Conservation (phyloP, 2,113 vertebrate species). For the Chauna torquata region DNA sequence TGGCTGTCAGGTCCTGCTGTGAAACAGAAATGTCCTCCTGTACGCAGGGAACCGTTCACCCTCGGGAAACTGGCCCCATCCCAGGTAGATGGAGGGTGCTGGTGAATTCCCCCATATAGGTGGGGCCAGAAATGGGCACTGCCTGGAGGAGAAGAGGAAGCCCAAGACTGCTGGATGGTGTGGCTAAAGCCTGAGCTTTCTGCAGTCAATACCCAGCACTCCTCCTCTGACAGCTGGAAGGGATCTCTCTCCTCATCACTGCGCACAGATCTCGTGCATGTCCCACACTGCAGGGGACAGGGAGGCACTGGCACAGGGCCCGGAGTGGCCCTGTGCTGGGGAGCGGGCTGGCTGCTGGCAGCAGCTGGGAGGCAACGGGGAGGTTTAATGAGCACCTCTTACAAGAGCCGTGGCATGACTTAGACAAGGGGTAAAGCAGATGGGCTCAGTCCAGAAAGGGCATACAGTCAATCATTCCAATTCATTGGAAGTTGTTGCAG, state of each 20-base stretch:
- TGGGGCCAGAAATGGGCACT: background rate
- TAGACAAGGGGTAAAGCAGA: background rate
- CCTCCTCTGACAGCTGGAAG: background rate
- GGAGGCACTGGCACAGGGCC: background rate
- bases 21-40: background rate
- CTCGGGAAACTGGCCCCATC: background rate
- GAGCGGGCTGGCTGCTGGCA: background rate
- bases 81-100: background rate
- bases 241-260: background rate
- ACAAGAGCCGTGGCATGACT: rapidly evolving
- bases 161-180: rapidly evolving
- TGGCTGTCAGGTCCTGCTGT: background rate
- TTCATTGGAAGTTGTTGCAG: rapidly evolving
- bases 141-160: background rate
- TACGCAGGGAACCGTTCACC: background rate
- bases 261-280: background rate
- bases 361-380: background rate
- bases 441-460: background rate
- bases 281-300: background rate
- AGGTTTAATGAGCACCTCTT: background rate
- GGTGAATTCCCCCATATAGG: background rate
- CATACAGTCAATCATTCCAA: too few relatives aligned
- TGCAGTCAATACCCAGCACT: background rate
- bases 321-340: background rate
- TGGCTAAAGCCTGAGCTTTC: background rate